These are phyloP conservation scores for Chymomyza costata DNA, from an alignment of 1,140 invertebrate genomes.

Conservation along the genomic window DNA sequence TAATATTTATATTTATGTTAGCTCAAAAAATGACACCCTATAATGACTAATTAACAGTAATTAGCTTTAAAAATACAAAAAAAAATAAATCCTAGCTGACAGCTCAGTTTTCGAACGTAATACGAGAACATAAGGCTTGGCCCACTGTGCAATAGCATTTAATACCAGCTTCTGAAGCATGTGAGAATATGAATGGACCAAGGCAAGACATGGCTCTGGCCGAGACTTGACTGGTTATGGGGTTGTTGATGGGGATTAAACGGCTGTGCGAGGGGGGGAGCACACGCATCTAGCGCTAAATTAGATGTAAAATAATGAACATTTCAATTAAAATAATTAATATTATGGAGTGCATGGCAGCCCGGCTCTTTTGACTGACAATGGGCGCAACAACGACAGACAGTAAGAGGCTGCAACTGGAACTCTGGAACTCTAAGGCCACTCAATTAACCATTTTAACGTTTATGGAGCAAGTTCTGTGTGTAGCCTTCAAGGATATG, in stretches of 20 bases:
- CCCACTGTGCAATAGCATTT: too few relatives aligned
- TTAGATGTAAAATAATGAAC: constrained; percentile 75
- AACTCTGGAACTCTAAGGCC: constrained; percentile 55
- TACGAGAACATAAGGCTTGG: too few relatives aligned
- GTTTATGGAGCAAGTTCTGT: constrained; percentile 53
- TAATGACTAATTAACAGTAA: too few relatives aligned
- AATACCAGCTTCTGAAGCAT: constrained; percentile 31
- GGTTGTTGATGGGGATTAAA: constrained; percentile 8
- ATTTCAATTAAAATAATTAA: constrained; percentile 75
- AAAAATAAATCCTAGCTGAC: too few relatives aligned
- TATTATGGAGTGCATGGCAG: constrained; percentile 50
- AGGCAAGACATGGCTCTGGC: constrained; percentile 5
- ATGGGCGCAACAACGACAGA: constrained; percentile 9
- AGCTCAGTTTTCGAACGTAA: too few relatives aligned
- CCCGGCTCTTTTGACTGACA: constrained; percentile 1
- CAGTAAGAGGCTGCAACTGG: constrained; percentile 24
- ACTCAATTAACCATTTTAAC: constrained; percentile 75
- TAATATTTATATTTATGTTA: too few relatives aligned
- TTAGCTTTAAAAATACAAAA: too few relatives aligned
- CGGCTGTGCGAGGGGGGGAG: constrained; percentile 8
- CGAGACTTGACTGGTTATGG: constrained; percentile 19
- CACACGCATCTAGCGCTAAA: constrained; percentile 56
- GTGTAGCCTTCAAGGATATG: too few relatives aligned
- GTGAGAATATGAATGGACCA: constrained; percentile 26
- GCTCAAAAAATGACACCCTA: too few relatives aligned